phyloP scores from a whole-genome alignment of 2,888 invertebrate species.

The Drosophila mulleri region DNA sequence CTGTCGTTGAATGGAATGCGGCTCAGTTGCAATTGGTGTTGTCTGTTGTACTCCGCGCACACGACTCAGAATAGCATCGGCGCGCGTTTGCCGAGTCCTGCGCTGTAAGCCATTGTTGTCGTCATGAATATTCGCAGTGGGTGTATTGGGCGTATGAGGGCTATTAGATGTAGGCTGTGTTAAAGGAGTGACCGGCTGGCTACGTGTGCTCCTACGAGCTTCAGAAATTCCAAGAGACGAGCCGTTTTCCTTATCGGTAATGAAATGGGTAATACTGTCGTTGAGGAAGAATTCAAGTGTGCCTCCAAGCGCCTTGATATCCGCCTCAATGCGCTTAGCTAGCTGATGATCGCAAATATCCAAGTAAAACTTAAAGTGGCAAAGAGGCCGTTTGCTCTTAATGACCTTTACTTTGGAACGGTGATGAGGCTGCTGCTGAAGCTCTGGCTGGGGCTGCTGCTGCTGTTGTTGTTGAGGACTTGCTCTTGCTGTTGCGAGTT shows the following conservation, averaged over 20 bases:
- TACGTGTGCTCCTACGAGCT: conserved; percentile 40
- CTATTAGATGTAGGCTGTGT: conserved; percentile 70
- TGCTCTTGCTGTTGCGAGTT: conserved; percentile 71
- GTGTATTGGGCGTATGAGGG: conserved; percentile 44
- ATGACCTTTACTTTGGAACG: conserved; percentile 82
- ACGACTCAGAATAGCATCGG: conserved; percentile 93
- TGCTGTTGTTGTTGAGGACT: conserved; percentile 58
- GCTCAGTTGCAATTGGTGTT: conserved; percentile 11
- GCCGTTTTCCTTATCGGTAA: conserved; percentile 81
- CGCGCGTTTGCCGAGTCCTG: conserved; percentile 86
- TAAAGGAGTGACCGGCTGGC: conserved; percentile 61
- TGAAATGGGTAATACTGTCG: conserved; percentile 84
- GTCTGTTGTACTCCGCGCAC: conserved; percentile 85
- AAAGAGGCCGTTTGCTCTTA: conserved; percentile 87
- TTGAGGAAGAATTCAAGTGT: conserved; percentile 84
- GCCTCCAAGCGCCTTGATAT: conserved; percentile 90
- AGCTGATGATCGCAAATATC: conserved; percentile 90
- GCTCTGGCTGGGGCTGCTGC: conserved; percentile 62
- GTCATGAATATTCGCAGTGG: conserved; percentile 49
- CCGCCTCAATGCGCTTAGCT: conserved; percentile 88
- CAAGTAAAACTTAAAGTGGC: conserved; percentile 90
- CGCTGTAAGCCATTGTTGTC: conserved; percentile 49
- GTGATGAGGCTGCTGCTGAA: conserved; percentile 60
- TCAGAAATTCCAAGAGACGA: conserved; percentile 3
- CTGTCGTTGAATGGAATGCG: conserved; percentile 20